Conservation (phyloP, 2,113 vertebrate genomes). For the Andinoacara biseriatus region DNA sequence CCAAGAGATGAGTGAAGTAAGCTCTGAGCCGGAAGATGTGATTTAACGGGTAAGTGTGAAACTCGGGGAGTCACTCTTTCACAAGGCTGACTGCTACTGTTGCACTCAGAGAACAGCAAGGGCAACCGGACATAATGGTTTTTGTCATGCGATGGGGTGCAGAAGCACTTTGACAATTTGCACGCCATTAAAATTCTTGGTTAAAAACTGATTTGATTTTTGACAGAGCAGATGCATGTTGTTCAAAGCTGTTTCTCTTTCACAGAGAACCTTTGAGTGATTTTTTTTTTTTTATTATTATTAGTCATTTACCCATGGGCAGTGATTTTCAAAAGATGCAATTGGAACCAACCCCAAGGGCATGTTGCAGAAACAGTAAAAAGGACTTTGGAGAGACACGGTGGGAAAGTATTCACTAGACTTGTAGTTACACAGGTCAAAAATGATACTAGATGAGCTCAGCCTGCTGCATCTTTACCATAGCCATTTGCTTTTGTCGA, state of each 20-base stretch:
- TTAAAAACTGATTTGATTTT: conserved; percentile 33
- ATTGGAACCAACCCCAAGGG: neutral
- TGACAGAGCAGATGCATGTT: conserved; percentile 19
- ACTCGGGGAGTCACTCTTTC: conserved; percentile 54
- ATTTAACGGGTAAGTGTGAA: conserved; percentile 69
- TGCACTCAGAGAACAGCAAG: conserved; percentile 26
- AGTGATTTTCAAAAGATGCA: neutral
- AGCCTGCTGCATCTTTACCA: conserved; percentile 1
- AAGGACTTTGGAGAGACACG: neutral
- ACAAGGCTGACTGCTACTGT: conserved; percentile 24
- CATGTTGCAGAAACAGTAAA: neutral
- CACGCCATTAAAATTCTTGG: conserved; percentile 37
- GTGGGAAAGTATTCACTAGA: neutral
- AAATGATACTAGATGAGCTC: conserved; percentile 15
- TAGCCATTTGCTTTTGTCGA: neutral
- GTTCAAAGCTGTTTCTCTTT: conserved; percentile 17
- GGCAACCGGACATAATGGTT: conserved; percentile 43
- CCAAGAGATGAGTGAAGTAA: conserved; percentile 59
- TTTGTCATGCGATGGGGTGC: conserved; percentile 34
- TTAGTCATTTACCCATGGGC: conserved; percentile 23
- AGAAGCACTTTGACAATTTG: conserved; percentile 38
- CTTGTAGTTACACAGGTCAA: neutral
- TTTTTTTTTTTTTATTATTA: conserved; percentile 33
- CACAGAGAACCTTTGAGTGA: neutral
- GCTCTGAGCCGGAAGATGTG: conserved; percentile 63